A percentile compares a stretch with the other conserved stretches of the same genome.
phyloP scores from a whole-genome alignment of 2,888 invertebrate genomes.

The Pristionchus fissidentatus region DNA sequence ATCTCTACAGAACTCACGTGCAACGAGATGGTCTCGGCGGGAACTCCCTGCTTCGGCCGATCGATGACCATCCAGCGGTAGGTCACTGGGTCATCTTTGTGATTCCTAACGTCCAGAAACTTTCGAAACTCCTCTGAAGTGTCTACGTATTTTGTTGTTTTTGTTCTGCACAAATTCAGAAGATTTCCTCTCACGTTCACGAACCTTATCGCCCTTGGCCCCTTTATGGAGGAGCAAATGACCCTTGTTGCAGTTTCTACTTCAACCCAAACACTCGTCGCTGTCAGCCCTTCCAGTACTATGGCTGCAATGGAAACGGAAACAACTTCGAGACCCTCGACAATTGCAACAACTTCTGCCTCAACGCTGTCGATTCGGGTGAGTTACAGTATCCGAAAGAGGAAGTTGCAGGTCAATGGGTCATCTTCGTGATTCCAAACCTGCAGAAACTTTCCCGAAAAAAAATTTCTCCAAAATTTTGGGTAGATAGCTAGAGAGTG shows the following conservation, averaged over 20 bases:
- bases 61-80: constrained; percentile 70
- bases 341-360: constrained; percentile 69
- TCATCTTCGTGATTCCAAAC: too few relatives aligned
- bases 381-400: too few relatives aligned
- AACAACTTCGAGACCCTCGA: constrained; percentile 72
- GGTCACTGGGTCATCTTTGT: not conserved
- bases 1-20: constrained; percentile 63
- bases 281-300: constrained; percentile 75
- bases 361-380: constrained; percentile 67
- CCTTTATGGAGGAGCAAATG: too few relatives aligned
- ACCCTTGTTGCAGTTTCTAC: constrained; percentile 40
- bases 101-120: not conserved
- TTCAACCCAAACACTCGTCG: constrained; percentile 64
- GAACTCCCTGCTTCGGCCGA: constrained; percentile 72
- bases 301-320: constrained; percentile 71
- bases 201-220: too few relatives aligned
- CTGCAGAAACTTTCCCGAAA: too few relatives aligned
- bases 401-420: too few relatives aligned
- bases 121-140: too few relatives aligned
- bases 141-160: too few relatives aligned
- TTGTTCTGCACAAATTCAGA: not conserved
- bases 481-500: not conserved
- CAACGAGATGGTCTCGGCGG: constrained; percentile 71
- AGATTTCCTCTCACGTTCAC: not conserved
- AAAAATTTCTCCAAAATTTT: not conserved